Conservation (phyloP, 2,113 vertebrate genomes). For the human (Homo sapiens) region DNA sequence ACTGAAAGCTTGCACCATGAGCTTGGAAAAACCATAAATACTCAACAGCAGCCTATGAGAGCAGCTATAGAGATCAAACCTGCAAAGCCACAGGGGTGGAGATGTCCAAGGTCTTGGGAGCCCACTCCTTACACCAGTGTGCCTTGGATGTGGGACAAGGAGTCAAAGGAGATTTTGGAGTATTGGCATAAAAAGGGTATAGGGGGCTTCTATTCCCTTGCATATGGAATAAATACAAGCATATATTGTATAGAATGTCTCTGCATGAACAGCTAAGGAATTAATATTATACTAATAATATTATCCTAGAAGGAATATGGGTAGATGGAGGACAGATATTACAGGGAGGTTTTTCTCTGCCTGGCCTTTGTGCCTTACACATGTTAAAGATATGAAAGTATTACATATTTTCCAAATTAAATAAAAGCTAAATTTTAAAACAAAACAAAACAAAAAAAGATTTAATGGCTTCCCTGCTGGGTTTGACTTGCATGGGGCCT, state of each 20-base stretch:
- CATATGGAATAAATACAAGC: background rate
- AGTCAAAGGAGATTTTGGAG: too few relatives aligned
- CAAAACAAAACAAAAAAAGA: background rate
- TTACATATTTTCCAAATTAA: background rate
- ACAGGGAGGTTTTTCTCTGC: background rate
- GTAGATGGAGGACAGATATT: background rate
- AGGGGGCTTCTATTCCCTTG: background rate
- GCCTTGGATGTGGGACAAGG: too few relatives aligned
- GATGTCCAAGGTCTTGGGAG: too few relatives aligned
- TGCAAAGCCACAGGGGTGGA: too few relatives aligned
- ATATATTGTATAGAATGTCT: background rate
- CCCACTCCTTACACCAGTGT: too few relatives aligned
- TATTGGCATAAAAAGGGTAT: background rate
- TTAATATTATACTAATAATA: background rate
- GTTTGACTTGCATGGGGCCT: too few relatives aligned
- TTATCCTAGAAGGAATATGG: background rate
- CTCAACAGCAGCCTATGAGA: too few relatives aligned
- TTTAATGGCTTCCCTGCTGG: too few relatives aligned
- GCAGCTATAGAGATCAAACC: too few relatives aligned
- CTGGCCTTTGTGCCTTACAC: background rate
- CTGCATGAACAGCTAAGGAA: background rate
- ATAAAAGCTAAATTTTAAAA: background rate
- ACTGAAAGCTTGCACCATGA: too few relatives aligned
- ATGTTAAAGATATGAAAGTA: background rate
- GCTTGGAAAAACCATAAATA: too few relatives aligned